These are phyloP conservation scores for Chlamydotis undulata DNA, from an alignment of 2,113 vertebrate genomes.

Conservation along the genomic window DNA sequence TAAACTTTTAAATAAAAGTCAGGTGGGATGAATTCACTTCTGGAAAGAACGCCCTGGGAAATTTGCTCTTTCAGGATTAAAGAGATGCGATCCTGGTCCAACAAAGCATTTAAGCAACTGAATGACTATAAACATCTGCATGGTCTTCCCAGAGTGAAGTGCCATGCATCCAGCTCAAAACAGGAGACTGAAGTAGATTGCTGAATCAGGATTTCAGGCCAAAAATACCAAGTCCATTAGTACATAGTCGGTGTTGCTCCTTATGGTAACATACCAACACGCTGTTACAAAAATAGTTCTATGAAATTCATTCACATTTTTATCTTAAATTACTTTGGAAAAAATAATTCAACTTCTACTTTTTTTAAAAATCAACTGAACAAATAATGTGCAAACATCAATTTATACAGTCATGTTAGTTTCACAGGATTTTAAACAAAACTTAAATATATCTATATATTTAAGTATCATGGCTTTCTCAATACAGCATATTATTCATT, in stretches of 20 bases:
- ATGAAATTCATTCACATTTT: background rate
- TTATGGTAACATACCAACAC: background rate
- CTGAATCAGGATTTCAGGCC: background rate
- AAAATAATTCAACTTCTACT: background rate
- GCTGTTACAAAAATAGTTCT: background rate
- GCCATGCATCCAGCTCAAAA: background rate
- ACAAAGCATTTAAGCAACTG: background rate
- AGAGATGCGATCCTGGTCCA: background rate
- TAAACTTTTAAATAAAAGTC: background rate
- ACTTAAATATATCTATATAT: background rate
- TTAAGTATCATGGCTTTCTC: background rate
- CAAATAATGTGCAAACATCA: background rate
- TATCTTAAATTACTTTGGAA: background rate
- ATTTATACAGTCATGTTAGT: background rate
- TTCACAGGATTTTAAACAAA: background rate
- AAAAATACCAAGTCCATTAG: background rate
- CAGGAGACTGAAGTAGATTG: background rate
- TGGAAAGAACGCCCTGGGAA: background rate
- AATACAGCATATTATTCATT: background rate
- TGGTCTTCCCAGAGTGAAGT: background rate
- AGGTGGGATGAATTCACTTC: background rate
- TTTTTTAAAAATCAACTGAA: background rate
- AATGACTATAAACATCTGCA: background rate
- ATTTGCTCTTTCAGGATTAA: background rate
- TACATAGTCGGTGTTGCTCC: background rate